Percentiles rank a stretch among this genome's conserved stretches.
phyloP scores from a whole-genome alignment of 2,113 vertebrate genomes.

The Geothlypis trichas region DNA sequence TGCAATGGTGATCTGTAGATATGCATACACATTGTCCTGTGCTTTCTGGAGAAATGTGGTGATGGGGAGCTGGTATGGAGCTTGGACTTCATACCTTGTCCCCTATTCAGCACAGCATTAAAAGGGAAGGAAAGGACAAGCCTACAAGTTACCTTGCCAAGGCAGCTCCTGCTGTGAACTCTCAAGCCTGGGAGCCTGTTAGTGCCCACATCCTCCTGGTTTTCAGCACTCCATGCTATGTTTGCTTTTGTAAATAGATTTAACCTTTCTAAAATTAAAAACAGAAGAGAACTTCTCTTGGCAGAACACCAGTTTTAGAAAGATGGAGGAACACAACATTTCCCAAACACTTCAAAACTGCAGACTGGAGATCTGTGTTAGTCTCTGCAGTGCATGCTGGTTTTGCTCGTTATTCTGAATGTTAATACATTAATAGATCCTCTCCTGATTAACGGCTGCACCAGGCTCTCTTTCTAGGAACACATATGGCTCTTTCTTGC shows the following conservation, averaged over 20 bases:
- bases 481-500: conserved; percentile 54
- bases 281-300: conserved; percentile 23
- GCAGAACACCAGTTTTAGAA: conserved; percentile 29
- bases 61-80: neutral
- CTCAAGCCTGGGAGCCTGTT: neutral
- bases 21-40: neutral
- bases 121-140: neutral
- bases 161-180: neutral
- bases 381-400: neutral
- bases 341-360: conserved; percentile 41
- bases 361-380: neutral
- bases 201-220: neutral
- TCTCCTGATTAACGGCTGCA: conserved; percentile 42
- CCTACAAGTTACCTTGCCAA: neutral
- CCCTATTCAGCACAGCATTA: neutral
- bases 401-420: conserved; percentile 33
- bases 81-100: neutral
- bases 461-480: conserved; percentile 48
- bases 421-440: conserved; percentile 56
- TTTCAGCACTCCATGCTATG: neutral
- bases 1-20: neutral
- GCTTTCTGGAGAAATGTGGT: neutral
- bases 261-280: conserved; percentile 64
- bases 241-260: conserved; percentile 52
- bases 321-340: conserved; percentile 23